These are phyloP conservation scores for Varanus salvator DNA, from an alignment of 2,113 vertebrate genomes.

Conservation along the genomic window DNA sequence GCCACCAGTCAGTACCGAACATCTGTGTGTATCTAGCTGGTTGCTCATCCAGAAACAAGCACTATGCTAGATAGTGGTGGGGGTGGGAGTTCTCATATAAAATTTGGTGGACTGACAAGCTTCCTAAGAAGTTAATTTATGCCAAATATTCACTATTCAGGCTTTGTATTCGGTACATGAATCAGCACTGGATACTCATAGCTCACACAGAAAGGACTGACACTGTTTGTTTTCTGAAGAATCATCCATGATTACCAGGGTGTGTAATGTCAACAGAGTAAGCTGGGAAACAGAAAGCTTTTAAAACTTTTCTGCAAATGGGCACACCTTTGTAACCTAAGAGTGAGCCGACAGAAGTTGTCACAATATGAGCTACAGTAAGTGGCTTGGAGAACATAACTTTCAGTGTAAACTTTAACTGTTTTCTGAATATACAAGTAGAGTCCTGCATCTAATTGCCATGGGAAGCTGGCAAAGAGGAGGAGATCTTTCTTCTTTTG, in stretches of 20 bases:
- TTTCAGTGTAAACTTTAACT: background rate
- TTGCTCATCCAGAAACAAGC: background rate
- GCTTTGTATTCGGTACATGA: constrained; percentile 17
- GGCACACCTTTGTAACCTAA: background rate
- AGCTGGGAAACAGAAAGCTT: background rate
- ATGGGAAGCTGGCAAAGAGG: background rate
- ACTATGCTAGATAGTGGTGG: background rate
- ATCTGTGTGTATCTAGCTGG: too few species aligned
- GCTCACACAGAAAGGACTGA: background rate
- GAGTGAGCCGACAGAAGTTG: background rate
- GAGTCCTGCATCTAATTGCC: background rate
- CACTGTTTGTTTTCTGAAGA: background rate
- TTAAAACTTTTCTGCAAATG: background rate
- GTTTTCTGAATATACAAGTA: background rate
- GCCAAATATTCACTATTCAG: background rate
- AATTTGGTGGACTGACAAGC: background rate
- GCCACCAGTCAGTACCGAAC: background rate
- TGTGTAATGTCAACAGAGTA: background rate
- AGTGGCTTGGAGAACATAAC: background rate
- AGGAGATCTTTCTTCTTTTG: background rate
- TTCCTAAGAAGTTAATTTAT: constrained; percentile 7
- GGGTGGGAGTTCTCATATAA: background rate
- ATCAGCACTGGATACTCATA: background rate
- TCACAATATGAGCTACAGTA: background rate
- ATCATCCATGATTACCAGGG: background rate